Conservation (phyloP, 2,888 invertebrate species). For the Axea sp. region DNA sequence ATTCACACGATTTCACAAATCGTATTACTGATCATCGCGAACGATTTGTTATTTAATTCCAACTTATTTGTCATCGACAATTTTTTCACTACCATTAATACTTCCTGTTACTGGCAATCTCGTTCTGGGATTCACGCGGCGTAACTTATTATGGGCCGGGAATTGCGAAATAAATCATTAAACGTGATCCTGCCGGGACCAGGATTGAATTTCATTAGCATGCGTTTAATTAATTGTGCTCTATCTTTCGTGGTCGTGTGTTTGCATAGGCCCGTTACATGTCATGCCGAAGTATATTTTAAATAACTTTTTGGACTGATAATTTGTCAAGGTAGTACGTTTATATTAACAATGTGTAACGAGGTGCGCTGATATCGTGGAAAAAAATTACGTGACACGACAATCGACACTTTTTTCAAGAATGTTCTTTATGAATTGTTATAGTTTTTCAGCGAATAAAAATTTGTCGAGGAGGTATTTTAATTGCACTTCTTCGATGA, state of each 20-base stretch:
- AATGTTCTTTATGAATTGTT: slow-evolving; percentile 19
- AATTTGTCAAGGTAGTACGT: slow-evolving; percentile 21
- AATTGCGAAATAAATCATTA: slow-evolving; percentile 65
- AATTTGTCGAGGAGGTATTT: slow-evolving; percentile 15
- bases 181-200: slow-evolving; percentile 59
- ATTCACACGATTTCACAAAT: too few species aligned
- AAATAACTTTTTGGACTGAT: slow-evolving; percentile 28
- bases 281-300: slow-evolving; percentile 25
- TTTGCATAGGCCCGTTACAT: slow-evolving; percentile 38
- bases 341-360: slow-evolving; percentile 30
- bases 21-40: slow-evolving; percentile 4
- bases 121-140: slow-evolving; percentile 63
- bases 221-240: slow-evolving; percentile 58
- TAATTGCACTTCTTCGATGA: slow-evolving; percentile 28
- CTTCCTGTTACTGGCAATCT: slow-evolving; percentile 57
- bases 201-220: slow-evolving; percentile 66
- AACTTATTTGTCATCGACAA: slow-evolving; percentile 59
- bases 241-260: slow-evolving; percentile 52
- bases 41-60: slow-evolving; percentile 34
- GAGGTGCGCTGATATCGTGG: slow-evolving; percentile 20
- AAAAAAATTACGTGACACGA: not conserved
- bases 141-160: slow-evolving; percentile 66
- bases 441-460: slow-evolving; percentile 16
- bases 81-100: slow-evolving; percentile 55
- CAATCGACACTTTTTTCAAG: slow-evolving; percentile 11